Evolutionary conservation across 2,888 invertebrate genomes (phyloP).

Genomic region (Dasysyrphus tricinctus): DNA sequence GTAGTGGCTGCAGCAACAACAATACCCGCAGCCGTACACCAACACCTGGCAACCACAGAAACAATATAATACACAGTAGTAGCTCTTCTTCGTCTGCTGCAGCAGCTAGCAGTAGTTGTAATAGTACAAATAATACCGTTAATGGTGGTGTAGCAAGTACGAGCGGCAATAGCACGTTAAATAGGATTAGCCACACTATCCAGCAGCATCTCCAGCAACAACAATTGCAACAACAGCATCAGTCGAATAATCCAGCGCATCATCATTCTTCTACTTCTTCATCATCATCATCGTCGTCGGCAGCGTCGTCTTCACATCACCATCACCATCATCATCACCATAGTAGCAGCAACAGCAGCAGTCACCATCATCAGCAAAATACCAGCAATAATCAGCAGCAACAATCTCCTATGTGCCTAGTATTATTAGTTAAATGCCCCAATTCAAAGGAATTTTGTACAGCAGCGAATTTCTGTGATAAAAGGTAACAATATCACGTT

Average conservation of each 20-base stretch:
- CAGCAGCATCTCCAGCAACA: constrained; percentile 69
- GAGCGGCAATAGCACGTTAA: constrained; percentile 62
- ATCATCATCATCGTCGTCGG: constrained; percentile 71
- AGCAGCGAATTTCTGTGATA: constrained; percentile 83
- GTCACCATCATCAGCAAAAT: constrained; percentile 51
- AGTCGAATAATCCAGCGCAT: constrained; percentile 66
- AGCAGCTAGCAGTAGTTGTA: constrained; percentile 56
- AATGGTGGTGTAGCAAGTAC: constrained; percentile 50
- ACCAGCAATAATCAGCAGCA: constrained; percentile 77
- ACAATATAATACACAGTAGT: constrained; percentile 78
- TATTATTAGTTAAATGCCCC: constrained; percentile 84
- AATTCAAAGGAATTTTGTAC: constrained; percentile 83
- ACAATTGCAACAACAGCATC: constrained; percentile 66
- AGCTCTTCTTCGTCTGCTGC: constrained; percentile 47
- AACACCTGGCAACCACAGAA: constrained; percentile 79
- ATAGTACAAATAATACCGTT: constrained; percentile 61
- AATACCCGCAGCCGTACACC: constrained; percentile 78
- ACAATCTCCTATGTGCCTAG: constrained; percentile 83
- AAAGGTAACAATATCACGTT: constrained; percentile 79
- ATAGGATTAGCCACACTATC: constrained; percentile 75
- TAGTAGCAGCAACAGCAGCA: constrained; percentile 39
- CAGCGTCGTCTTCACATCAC: constrained; percentile 73
- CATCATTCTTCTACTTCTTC: constrained; percentile 73
- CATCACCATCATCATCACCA: constrained; percentile 75
- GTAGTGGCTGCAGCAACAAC: constrained; percentile 34